A percentile compares a stretch with the other conserved stretches of the same genome.
These are phyloP conservation scores for Chironomus riparius DNA, from an alignment of 2,888 invertebrate species.

Conservation along the genomic window DNA sequence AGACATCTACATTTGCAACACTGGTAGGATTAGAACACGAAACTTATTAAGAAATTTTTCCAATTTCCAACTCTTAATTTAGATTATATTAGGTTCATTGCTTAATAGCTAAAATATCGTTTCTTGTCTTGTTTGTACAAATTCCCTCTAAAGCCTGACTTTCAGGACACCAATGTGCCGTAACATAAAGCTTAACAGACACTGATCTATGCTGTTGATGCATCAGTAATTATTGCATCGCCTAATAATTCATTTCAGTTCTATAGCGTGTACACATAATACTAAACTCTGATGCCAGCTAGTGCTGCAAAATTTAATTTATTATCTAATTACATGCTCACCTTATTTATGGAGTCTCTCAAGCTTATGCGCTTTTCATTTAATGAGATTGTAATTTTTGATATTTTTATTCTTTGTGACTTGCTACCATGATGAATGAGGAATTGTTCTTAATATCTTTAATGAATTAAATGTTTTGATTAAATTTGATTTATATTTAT, in stretches of 20 bases:
- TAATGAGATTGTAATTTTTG: constrained; percentile 1
- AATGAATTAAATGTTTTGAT: no score
- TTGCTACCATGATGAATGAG: constrained; percentile 15
- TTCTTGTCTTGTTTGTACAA: no score
- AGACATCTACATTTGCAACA: no score
- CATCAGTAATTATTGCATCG: neutral
- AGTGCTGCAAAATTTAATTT: neutral
- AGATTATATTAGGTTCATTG: no score
- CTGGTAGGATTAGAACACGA: no score
- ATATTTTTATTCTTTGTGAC: neutral
- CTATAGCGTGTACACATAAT: constrained; percentile 1
- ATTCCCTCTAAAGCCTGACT: no score
- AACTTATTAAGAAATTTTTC: no score
- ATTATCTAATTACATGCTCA: constrained; percentile 8
- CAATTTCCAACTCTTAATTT: no score
- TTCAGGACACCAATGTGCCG: no score
- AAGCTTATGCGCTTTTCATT: neutral
- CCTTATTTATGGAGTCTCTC: neutral
- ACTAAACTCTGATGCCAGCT: neutral
- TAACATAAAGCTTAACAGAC: no score
- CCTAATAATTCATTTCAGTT: neutral
- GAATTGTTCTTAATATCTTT: neutral
- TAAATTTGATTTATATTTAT: no score
- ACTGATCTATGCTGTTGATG: neutral
- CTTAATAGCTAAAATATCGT: no score